Percentiles rank a stretch among this genome's conserved stretches.
These are phyloP conservation scores for Tapirus terrestris DNA, from an alignment of 2,113 vertebrate genomes.

Conservation along the genomic window DNA sequence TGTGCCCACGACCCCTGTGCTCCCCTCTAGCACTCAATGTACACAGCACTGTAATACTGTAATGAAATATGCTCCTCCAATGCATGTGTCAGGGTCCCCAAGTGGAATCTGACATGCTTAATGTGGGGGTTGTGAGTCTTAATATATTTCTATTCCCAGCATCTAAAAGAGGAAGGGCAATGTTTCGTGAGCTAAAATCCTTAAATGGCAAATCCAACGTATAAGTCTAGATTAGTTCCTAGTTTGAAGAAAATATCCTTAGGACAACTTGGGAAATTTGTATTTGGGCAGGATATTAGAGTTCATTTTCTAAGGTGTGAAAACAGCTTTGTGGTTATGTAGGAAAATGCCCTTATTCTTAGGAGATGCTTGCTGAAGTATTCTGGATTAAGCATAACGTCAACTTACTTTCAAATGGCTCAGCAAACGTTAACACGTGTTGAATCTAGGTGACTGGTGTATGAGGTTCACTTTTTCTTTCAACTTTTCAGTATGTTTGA, in stretches of 20 bases:
- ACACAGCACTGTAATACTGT: accelerated
- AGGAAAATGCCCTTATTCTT: not conserved
- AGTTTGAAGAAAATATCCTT: not conserved
- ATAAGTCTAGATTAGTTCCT: not conserved
- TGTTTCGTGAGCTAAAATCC: not conserved
- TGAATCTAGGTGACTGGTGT: not conserved
- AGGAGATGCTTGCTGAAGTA: not conserved
- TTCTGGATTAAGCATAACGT: not conserved
- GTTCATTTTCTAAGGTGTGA: not conserved
- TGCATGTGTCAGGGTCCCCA: accelerated
- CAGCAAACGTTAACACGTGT: not conserved
- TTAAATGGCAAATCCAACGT: not conserved
- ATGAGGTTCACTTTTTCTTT: not conserved
- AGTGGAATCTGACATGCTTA: not conserved
- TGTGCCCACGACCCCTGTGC: accelerated
- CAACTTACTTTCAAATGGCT: not conserved
- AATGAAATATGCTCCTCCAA: too few relatives aligned
- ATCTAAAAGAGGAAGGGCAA: not conserved
- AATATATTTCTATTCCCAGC: not conserved
- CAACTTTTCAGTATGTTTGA: not conserved
- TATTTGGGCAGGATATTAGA: not conserved
- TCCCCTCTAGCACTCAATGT: accelerated
- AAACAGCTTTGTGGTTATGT: not conserved
- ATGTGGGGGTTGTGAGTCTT: not conserved
- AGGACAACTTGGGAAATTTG: not conserved